Base-by-base conservation (phyloP, 2,113 vertebrate species). In the Corythoichthys haematopterus region DNA sequence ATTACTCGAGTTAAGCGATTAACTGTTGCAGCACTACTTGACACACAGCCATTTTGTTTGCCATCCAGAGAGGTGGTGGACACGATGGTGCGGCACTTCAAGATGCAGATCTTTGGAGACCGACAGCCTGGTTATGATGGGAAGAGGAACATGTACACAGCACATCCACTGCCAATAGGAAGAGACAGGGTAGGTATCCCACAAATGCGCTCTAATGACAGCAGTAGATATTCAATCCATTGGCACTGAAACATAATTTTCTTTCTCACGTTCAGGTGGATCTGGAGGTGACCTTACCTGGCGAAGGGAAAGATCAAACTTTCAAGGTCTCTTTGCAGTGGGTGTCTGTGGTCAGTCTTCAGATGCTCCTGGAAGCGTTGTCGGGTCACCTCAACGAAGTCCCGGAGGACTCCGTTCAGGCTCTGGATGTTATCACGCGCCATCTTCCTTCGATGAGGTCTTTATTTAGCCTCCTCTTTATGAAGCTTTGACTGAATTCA, bases 51-150 rank as follows among this genome's bases (percentile, higher is more conserved):
- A 28, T 36, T 14, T 43, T 52, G 6, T 36, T n/a, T 16, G 15
- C 62, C 5, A 68, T 53, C 13, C 59, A 99, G 97, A 88, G 97
- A 99, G 82, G 97, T 98, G 73, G 96, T 99, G 80, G 97, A 99
- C 72, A 99, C 97, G 4, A 98, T 99, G 97, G 97, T 99, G 66
- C 93, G 97, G 56, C 96, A 99, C 87, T 99, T 99, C 89, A 99
- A 98, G 92, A 99, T 99, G 96, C 97, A 98, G 66, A 98, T 99
- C 80, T 99, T 99, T 89, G 97, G 97, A 59, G 97, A 99, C 81
- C 92, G 96, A 36, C 97, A 99, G 80, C 97, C 97, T 57, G 96
- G 97, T 0, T 99, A 99, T 2, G 97, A 99, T 43, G 97, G 97
- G 75, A 99, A 99, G 87, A 92, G 96, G 79, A 99, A 99, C 88